These are phyloP conservation scores for Lethenteron camtschaticum DNA, from an alignment of 2,113 vertebrate species.

Conservation along the genomic window DNA sequence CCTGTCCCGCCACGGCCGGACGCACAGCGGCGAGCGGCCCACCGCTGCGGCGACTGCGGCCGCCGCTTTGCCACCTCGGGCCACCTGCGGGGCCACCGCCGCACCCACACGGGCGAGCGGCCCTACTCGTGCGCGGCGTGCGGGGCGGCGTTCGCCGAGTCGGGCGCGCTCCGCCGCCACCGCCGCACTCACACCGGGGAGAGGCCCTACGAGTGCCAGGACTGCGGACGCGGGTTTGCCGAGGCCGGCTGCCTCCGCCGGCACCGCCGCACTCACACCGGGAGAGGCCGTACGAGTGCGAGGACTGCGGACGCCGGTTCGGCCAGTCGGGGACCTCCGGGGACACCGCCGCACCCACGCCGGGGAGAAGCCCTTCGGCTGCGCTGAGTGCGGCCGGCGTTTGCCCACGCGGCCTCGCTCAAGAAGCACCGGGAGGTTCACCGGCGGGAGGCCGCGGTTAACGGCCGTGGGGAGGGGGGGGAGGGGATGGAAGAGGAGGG, in stretches of 20 bases:
- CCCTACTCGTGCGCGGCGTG: no score
- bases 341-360: not conserved
- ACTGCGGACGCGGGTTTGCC: not conserved
- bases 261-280: not conserved
- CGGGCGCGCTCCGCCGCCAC: not conserved
- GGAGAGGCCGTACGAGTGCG: not conserved
- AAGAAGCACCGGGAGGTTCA: slow-evolving; percentile 1
- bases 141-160: no score
- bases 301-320: not conserved
- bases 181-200: not conserved
- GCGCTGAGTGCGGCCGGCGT: not conserved
- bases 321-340: not conserved
- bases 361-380: not conserved
- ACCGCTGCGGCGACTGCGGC: no score
- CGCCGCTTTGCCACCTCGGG: no score
- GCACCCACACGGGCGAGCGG: no score
- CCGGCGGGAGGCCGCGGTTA: not conserved
- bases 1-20: slow-evolving; percentile 4
- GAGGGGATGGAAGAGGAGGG: no score
- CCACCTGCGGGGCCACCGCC: no score
- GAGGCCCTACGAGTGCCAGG: not conserved
- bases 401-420: not conserved
- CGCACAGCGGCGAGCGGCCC: not conserved
- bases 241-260: not conserved
- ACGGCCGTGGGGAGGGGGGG: no score